Percentiles rank a stretch among this genome's conserved stretches.
These are phyloP conservation scores for Muscina levida DNA, from an alignment of 2,888 invertebrate genomes.

Conservation along the genomic window DNA sequence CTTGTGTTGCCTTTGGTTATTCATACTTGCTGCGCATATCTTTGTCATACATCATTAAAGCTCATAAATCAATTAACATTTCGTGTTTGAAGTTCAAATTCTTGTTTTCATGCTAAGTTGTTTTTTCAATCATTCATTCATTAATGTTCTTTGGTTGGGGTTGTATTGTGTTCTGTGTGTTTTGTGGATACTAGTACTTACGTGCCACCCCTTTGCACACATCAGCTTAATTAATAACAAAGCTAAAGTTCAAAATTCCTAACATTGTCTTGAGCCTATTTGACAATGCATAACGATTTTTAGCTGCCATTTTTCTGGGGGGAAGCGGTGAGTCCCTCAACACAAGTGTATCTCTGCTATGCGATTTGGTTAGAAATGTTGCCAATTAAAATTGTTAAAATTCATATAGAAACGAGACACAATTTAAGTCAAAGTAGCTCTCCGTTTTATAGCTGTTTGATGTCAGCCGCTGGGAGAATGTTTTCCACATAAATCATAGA, in stretches of 20 bases:
- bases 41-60: conserved; percentile 41
- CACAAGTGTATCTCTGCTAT: background rate
- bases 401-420: background rate
- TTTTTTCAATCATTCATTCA: conserved; percentile 5
- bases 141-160: background rate
- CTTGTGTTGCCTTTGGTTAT: too few relatives aligned
- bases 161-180: background rate
- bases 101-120: conserved; percentile 28
- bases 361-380: conserved; percentile 6
- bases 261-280: background rate
- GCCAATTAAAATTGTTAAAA: conserved; percentile 41
- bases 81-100: conserved; percentile 48
- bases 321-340: background rate
- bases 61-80: conserved; percentile 54
- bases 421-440: background rate
- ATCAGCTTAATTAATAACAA: conserved; percentile 43
- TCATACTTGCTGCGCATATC: background rate
- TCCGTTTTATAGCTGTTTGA: background rate
- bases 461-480: conserved; percentile 13
- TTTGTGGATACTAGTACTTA: too few relatives aligned
- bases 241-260: conserved; percentile 18
- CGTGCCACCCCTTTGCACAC: too few relatives aligned
- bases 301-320: background rate
- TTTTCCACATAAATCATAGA: conserved; percentile 22
- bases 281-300: conserved; percentile 9